Base-by-base conservation (phyloP, 2,113 vertebrate genomes). In the Carassius carassius region DNA sequence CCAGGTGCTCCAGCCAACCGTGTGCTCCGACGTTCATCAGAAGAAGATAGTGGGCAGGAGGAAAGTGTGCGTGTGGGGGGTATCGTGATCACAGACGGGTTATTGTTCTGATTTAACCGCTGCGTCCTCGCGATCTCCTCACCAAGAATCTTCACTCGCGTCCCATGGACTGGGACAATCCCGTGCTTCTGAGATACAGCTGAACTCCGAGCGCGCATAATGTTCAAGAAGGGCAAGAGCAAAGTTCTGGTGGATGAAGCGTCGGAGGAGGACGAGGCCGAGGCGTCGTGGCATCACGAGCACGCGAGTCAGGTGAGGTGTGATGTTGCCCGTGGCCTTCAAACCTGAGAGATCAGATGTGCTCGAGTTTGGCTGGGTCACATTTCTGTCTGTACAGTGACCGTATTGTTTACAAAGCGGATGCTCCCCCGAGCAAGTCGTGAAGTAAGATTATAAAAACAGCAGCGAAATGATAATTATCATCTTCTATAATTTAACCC, bases 191-290 rank as follows among this genome's bases (percentile, higher is more conserved):
- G 21, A 65, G 41, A 1, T 6, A 47, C 74, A n/a, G 7, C 17
- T 62, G 13, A 56, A 0, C 7, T 5, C 1, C 11, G 65, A 70
- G 84, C 19, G 35, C 86, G 41, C 12, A 49, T 9, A 37, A 95
- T 95, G 95, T 95, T 95, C 49, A 94, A 92, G 88, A 94, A 91
- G 86, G 95, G 93, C 89, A 95, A 94, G 87, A 94, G 94, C 84
- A 93, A 94, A 92, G 92, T 94, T 81, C 84, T 95, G 90, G 94
- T 95, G 92, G 94, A 95, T 84, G 93, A 93, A 63, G 91, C 93
- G 87, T 94, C 94, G 37, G 95, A 95, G 75, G 95, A 95, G 82
- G 95, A 94, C 86, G 93, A 95, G 89, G 92, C 92, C 86, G 93
- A 95, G 89, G 92, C 92, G 92, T 92, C 93, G 72, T 95, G 94